phyloP scores from a whole-genome alignment of 1,140 invertebrate species.

The Habropoda laboriosa region DNA sequence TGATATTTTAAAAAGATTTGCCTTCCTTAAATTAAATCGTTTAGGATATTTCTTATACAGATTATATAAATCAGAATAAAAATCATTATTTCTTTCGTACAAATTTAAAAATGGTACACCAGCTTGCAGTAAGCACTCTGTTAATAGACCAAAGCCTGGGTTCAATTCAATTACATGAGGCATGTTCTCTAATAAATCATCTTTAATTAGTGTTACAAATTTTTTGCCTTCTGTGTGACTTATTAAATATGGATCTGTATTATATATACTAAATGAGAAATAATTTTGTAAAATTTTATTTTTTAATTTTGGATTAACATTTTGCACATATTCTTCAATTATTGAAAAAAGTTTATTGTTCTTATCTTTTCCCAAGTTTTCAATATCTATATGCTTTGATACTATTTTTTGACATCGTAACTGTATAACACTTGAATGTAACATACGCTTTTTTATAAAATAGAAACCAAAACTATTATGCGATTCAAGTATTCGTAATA shows the following conservation, averaged over 20 bases:
- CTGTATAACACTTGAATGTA: background rate
- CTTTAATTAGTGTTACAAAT: slow-evolving; percentile 57
- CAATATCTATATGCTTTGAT: background rate
- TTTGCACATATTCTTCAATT: background rate
- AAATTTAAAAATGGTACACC: slow-evolving; percentile 62
- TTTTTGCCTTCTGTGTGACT: slow-evolving; percentile 40
- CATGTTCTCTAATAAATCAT: slow-evolving; percentile 55
- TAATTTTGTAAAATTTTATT: background rate
- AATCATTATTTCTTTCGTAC: slow-evolving; percentile 54
- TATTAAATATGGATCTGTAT: slow-evolving; percentile 48
- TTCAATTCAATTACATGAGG: slow-evolving; percentile 67
- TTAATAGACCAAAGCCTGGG: slow-evolving; percentile 71
- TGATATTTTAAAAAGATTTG: slow-evolving; percentile 44
- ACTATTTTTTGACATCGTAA: too few relatives aligned
- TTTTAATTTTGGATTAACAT: background rate
- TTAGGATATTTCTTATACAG: slow-evolving; percentile 45
- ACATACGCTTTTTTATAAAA: background rate
- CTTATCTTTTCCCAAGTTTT: background rate
- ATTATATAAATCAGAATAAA: slow-evolving; percentile 19
- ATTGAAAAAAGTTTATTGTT: background rate
- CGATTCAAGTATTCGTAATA: background rate
- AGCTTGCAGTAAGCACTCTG: slow-evolving; percentile 66
- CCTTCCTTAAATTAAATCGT: slow-evolving; percentile 28
- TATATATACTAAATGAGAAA: background rate
- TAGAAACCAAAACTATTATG: background rate